A percentile compares a stretch with the other conserved stretches of the same genome.
Evolutionary conservation across 35 echinoderm and acorn worm genomes (phyloP).

Genomic region (Ophiothrix spiculata): DNA sequence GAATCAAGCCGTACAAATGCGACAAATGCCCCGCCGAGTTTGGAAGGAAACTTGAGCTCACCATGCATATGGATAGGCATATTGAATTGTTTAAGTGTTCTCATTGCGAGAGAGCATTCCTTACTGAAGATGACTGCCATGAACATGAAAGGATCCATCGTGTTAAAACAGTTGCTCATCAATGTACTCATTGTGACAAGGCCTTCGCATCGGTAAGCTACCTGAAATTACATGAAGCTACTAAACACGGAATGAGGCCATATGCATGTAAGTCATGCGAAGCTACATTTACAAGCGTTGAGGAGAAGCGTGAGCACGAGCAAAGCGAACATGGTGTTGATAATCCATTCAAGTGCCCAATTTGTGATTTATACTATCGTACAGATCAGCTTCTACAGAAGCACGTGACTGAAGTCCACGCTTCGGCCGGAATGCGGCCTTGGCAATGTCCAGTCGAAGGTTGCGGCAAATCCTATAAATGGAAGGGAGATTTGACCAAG

Average conservation of each 20-base stretch:
- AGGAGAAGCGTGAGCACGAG: not conserved
- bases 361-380: constrained; percentile 1
- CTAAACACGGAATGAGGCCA: not conserved
- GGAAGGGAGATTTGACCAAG: not conserved
- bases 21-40: not conserved
- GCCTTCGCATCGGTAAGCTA: not conserved
- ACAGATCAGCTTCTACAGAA: not conserved
- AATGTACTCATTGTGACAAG: not conserved
- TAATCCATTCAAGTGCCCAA: not conserved
- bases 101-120: not conserved
- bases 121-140: not conserved
- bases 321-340: not conserved
- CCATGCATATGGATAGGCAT: constrained; percentile 1
- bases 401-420: not conserved
- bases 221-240: not conserved
- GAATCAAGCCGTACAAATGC: not conserved
- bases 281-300: not conserved
- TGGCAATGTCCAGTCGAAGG: not conserved
- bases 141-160: not conserved
- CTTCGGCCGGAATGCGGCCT: not conserved
- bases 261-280: not conserved
- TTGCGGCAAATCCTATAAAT: not conserved
- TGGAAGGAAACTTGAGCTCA: not conserved
- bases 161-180: not conserved
- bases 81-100: not conserved